A percentile compares a stretch with the other conserved stretches of the same genome.
phyloP scores from a whole-genome alignment of 64 coral and sea anemone species.

The Cladopsammia gracilis region DNA sequence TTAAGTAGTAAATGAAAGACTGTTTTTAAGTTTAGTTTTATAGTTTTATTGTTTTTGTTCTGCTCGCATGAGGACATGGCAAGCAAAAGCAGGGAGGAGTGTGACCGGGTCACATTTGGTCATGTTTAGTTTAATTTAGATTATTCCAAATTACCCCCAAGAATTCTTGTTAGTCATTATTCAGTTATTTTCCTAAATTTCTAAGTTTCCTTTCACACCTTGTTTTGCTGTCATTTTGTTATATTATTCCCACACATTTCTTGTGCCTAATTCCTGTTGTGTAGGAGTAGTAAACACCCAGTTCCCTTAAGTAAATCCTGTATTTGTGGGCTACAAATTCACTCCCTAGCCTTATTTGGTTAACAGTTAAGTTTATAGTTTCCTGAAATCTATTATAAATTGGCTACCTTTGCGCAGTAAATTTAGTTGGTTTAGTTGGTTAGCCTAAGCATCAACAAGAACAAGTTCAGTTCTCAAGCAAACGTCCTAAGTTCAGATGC shows the following conservation, averaged over 20 bases:
- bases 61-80: conserved; percentile 59
- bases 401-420: neutral
- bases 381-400: neutral
- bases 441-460: too few relatives aligned
- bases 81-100: conserved; percentile 59
- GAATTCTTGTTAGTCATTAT: too few relatives aligned
- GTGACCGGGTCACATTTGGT: conserved; percentile 37
- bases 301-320: neutral
- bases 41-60: too few relatives aligned
- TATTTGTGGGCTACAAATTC: neutral
- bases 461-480: neutral
- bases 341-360: conserved; percentile 9
- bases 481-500: neutral
- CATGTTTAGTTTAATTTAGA: neutral
- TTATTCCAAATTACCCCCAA: conserved; percentile 1
- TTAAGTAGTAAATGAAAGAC: too few relatives aligned
- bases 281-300: conserved; percentile 2
- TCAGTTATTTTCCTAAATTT: neutral
- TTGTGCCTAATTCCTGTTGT: neutral
- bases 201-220: too few relatives aligned
- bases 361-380: neutral
- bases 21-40: too few relatives aligned
- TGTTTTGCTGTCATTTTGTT: too few relatives aligned
- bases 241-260: neutral
- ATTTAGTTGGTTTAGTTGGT: neutral